These are phyloP conservation scores for Zophobas morio DNA, from an alignment of 1,140 invertebrate species.

Conservation along the genomic window DNA sequence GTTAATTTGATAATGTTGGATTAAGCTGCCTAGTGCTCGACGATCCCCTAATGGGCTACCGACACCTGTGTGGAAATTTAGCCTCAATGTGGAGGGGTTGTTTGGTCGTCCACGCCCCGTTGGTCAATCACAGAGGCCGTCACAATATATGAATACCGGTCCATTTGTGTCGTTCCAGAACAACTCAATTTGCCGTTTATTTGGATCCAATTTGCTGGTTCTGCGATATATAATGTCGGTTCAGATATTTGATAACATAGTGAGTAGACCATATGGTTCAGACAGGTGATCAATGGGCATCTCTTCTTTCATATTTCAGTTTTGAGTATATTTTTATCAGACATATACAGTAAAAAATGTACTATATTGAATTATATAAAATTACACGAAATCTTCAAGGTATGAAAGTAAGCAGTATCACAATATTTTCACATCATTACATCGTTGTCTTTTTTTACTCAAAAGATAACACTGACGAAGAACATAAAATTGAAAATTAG, in stretches of 20 bases:
- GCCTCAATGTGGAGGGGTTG: conserved; percentile 37
- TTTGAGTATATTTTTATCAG: no score
- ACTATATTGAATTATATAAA: no score
- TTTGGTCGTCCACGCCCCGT: conserved; percentile 29
- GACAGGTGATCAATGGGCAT: conserved; percentile 5
- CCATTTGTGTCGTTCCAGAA: conserved; percentile 30
- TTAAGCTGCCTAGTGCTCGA: conserved; percentile 12
- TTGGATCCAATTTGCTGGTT: conserved; percentile 41
- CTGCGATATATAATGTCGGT: conserved; percentile 7
- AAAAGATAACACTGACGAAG: no score
- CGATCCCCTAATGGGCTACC: conserved; percentile 31
- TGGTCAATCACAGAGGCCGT: conserved; percentile 45
- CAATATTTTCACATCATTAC: no score
- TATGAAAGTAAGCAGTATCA: no score
- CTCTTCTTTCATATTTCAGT: background rate
- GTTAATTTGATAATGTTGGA: conserved; percentile 28
- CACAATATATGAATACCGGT: conserved; percentile 44
- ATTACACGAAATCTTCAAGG: no score
- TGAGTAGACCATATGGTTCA: conserved; percentile 14
- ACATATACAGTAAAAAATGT: no score
- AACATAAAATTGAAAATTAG: no score
- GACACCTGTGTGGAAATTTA: conserved; percentile 42
- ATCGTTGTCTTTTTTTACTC: no score
- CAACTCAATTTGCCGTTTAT: conserved; percentile 42
- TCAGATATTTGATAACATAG: background rate